Evolutionary conservation across 2,113 vertebrate genomes (phyloP), one percentile per base, ranked within the genome.

Genomic region (Physeter macrocephalus): DNA sequence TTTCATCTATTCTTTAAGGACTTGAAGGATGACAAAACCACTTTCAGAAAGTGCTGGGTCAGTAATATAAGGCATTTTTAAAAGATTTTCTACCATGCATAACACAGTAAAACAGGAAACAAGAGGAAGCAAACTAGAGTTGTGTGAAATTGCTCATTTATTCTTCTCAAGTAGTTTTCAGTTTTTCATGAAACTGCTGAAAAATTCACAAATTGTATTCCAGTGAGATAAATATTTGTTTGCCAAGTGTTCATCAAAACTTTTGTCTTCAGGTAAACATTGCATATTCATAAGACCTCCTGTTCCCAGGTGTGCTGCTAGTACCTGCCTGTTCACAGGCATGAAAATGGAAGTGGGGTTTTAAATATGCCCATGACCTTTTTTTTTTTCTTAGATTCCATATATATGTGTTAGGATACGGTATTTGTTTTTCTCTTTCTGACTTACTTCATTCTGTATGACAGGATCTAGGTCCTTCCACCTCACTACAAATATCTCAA

Each of bases 1-100:
- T 98, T 98, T 98, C 93, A 97, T 98, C 97, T 98, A 96, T 98
- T 71, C 92, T 98, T 98, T 97, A 98, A 98, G 96, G 92, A 98
- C 83, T 93, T 96, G 97, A 98, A 97, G 92, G 90, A 98, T 97
- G 93, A 98, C 97, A 99, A 98, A 98, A 98, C 54, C 97, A 93
- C 98, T 98, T 99, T 99, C 98, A 98, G 98, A 99, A 97, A 90
- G 84, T 98, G 94, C 83, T 95, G 36, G 95, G 97, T 98, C 97
- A 98, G 93, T 94, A 97, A 97, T 97, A 93, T 90, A 96, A 98
- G 96, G 81, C 62, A 85, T 98, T 98, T 93, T 98, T 95, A 98
- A 96, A 94, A 98, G 97, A 97, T 97, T 98, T 92, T 98, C 90
- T 95, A 74, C 52, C 91, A 94, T 88, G 94, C 94, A 98, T 97